Evolutionary conservation across 2,113 vertebrate genomes (phyloP).

Genomic region (Grallaria varia): DNA sequence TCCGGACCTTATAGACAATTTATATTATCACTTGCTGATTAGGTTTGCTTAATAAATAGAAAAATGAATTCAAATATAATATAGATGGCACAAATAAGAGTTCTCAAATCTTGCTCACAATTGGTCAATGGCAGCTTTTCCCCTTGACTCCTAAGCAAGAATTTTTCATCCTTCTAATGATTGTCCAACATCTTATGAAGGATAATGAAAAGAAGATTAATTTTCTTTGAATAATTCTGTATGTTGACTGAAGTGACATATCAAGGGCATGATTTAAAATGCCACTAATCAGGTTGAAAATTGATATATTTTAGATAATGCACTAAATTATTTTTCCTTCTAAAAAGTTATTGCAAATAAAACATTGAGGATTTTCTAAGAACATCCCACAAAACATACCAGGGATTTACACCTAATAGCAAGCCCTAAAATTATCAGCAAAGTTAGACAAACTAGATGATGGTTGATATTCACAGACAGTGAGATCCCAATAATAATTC

Average conservation of each 20-base stretch:
- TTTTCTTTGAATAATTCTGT: background rate
- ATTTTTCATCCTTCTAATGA: background rate
- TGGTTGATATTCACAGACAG: background rate
- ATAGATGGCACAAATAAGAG: background rate
- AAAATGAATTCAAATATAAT: background rate
- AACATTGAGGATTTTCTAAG: background rate
- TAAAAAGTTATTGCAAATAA: background rate
- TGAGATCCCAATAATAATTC: background rate
- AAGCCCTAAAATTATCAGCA: background rate
- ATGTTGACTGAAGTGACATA: background rate
- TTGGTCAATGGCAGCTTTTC: background rate
- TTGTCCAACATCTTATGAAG: background rate
- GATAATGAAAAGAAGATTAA: background rate
- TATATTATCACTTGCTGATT: background rate
- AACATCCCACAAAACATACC: background rate
- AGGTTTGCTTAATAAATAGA: background rate
- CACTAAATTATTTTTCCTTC: background rate
- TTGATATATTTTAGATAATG: background rate
- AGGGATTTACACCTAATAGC: background rate
- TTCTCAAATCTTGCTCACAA: background rate
- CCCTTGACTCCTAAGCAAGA: background rate
- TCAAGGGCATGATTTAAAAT: background rate
- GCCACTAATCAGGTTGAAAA: background rate
- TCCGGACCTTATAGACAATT: background rate
- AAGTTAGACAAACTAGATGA: background rate